A percentile compares a stretch with the other conserved stretches of the same genome.
Evolutionary conservation across 2,113 vertebrate species (phyloP).

Genomic region (Cnemophilus loriae): DNA sequence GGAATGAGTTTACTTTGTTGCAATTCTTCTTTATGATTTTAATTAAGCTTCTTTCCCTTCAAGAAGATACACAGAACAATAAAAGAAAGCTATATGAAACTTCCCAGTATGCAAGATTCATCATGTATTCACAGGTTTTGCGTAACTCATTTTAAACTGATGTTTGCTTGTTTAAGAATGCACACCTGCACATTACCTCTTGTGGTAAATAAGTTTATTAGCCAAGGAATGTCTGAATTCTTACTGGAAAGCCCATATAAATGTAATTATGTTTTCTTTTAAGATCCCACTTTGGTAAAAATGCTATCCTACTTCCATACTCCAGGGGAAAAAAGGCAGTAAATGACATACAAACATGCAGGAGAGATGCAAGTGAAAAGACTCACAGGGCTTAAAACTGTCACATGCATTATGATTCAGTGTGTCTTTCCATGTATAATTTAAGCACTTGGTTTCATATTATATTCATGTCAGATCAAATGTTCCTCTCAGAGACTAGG

Average conservation of each 20-base stretch:
- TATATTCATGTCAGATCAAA: not conserved
- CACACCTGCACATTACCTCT: slow-evolving; percentile 61
- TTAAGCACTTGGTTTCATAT: not conserved
- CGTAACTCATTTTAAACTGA: slow-evolving; percentile 24
- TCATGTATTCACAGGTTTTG: slow-evolving; percentile 24
- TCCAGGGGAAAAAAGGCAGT: not conserved
- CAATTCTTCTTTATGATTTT: not conserved
- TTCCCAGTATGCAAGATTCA: not conserved
- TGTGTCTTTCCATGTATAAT: not conserved
- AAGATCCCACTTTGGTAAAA: slow-evolving; percentile 29
- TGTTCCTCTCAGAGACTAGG: not conserved
- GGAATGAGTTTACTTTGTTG: not conserved
- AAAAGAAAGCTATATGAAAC: not conserved
- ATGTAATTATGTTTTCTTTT: slow-evolving; percentile 36
- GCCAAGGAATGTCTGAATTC: slow-evolving; percentile 57
- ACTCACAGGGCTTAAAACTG: not conserved
- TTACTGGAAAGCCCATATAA: slow-evolving; percentile 56
- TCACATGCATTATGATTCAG: not conserved
- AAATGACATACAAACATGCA: not conserved
- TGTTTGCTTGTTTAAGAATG: slow-evolving; percentile 56
- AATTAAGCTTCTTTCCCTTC: not conserved
- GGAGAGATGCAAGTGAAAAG: not conserved
- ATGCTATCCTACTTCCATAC: not conserved
- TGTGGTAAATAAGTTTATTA: slow-evolving; percentile 64
- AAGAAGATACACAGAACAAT: not conserved